Conservation (phyloP, 2,113 vertebrate species). For the Syrmaticus mikado region DNA sequence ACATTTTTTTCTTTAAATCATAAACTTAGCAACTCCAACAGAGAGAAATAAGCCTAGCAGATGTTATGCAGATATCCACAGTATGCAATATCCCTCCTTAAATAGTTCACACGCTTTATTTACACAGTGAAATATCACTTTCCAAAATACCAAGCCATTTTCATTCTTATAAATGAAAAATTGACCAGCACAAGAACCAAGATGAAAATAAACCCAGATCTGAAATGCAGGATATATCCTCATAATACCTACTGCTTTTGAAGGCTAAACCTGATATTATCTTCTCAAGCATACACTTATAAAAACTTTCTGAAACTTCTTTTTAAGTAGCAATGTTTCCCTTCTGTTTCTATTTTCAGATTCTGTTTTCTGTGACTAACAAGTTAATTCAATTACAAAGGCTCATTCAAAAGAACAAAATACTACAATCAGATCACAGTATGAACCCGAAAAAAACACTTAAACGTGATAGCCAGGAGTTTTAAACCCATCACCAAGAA, state of each 20-base stretch:
- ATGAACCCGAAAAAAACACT: slow-evolving; percentile 18
- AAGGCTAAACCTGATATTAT: not conserved
- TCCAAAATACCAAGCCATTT: not conserved
- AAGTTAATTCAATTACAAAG: slow-evolving; percentile 41
- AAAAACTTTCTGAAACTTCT: not conserved
- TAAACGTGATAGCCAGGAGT: not conserved
- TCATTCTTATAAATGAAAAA: not conserved
- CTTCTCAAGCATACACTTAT: not conserved
- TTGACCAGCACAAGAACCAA: not conserved
- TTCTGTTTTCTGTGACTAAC: slow-evolving; percentile 21
- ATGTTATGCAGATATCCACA: not conserved
- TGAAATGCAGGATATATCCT: not conserved
- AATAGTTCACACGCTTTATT: not conserved
- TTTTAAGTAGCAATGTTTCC: not conserved
- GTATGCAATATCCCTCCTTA: not conserved
- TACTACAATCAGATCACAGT: not conserved
- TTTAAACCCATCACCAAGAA: slow-evolving; percentile 29
- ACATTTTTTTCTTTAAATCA: not conserved
- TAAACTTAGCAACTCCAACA: not conserved
- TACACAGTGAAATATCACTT: not conserved
- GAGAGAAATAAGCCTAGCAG: not conserved
- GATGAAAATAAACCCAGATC: not conserved
- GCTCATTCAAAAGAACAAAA: slow-evolving; percentile 8
- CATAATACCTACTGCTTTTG: not conserved
- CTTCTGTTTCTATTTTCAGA: not conserved